Conservation (phyloP, 2,113 vertebrate species). For the Rallus limicola region DNA sequence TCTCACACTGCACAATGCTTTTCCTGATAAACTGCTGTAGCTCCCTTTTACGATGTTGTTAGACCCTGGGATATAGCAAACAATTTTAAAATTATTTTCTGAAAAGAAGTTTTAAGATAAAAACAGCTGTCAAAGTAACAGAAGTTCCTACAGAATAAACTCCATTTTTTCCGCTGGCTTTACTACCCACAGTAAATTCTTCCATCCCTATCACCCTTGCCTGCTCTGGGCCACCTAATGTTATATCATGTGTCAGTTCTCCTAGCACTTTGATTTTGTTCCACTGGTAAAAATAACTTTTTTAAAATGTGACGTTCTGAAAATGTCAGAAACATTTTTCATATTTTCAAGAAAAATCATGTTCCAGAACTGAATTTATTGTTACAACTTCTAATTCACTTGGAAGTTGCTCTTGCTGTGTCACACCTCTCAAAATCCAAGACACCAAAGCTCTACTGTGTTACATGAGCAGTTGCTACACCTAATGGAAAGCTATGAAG, state of each 20-base stretch:
- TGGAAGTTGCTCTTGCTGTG: neutral
- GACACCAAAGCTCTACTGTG: neutral
- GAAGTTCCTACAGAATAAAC: neutral
- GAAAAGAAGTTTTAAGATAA: neutral
- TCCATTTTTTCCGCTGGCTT: neutral
- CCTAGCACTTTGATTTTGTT: neutral
- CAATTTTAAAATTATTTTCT: neutral
- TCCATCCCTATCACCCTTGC: neutral
- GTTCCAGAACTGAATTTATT: neutral
- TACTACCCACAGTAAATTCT: neutral
- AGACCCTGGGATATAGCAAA: neutral
- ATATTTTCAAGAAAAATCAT: neutral
- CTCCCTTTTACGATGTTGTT: neutral
- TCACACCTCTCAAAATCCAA: neutral
- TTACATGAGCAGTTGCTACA: neutral
- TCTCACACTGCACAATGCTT: neutral
- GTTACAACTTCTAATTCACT: neutral
- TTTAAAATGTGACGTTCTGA: neutral
- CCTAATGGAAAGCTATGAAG: neutral
- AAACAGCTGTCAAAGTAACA: neutral
- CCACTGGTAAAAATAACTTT: neutral
- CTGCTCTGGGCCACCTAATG: neutral
- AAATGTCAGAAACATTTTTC: neutral
- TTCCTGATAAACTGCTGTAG: neutral
- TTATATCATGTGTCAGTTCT: neutral